These are phyloP conservation scores for Ethmia dodecea DNA, from an alignment of 2,888 invertebrate genomes.

Conservation along the genomic window DNA sequence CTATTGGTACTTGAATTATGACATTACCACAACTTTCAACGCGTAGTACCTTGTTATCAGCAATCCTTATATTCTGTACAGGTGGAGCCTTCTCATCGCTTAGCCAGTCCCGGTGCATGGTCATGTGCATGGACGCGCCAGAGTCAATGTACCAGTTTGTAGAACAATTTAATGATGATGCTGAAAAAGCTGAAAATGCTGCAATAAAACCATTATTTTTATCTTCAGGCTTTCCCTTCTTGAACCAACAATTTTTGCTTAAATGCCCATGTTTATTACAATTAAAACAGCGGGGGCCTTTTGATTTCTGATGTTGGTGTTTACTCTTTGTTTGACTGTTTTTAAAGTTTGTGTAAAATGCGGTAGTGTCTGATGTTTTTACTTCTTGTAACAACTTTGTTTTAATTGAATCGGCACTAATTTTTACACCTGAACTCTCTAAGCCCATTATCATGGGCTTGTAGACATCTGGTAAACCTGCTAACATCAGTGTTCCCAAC, in stretches of 20 bases:
- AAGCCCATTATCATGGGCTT: slow-evolving; percentile 11
- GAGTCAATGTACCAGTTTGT: slow-evolving; percentile 21
- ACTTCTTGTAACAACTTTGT: slow-evolving; percentile 8
- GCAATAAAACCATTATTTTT: slow-evolving; percentile 10
- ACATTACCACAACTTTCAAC: slow-evolving; percentile 18
- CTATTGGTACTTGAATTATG: slow-evolving; percentile 5
- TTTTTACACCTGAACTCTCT: too few species aligned
- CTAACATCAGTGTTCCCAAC: too few species aligned
- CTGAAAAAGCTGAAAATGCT: slow-evolving; percentile 15
- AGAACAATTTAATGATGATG: not conserved
- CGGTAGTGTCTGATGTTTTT: not conserved
- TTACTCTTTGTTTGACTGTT: not conserved
- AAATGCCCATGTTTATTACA: slow-evolving; percentile 16
- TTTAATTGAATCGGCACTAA: too few species aligned
- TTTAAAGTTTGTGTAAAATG: not conserved
- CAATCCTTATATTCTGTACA: slow-evolving; percentile 16
- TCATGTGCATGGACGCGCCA: slow-evolving; percentile 22
- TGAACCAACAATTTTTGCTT: slow-evolving; percentile 10
- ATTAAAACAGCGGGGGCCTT: slow-evolving; percentile 10
- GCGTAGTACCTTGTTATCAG: slow-evolving; percentile 14
- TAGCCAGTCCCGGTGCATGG: slow-evolving; percentile 15
- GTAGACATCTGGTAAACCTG: slow-evolving; percentile 18
- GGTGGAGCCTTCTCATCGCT: slow-evolving; percentile 13
- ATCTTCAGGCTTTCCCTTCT: not conserved
- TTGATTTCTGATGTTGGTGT: not conserved